Conservation (phyloP, 2,888 invertebrate genomes). For the Microplitis deprimator region DNA sequence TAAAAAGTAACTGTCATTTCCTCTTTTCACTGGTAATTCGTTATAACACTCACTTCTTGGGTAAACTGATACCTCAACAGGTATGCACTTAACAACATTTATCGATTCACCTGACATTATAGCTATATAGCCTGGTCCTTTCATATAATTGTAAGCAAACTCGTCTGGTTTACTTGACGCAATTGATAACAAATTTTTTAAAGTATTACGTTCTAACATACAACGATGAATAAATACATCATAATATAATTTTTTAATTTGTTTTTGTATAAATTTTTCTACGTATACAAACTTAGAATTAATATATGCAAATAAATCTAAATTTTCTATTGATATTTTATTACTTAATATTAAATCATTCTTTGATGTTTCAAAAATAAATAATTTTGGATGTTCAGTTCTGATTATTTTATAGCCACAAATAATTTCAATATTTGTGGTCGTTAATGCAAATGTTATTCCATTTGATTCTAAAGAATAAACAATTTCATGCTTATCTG, state of each 20-base stretch:
- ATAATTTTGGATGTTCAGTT: slow-evolving; percentile 47
- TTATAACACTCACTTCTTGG: slow-evolving; percentile 49
- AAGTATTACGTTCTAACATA: slow-evolving; percentile 46
- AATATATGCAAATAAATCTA: slow-evolving; percentile 44
- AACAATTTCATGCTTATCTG: not conserved
- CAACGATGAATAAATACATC: slow-evolving; percentile 49
- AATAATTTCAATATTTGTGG: slow-evolving; percentile 9
- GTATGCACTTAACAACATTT: slow-evolving; percentile 10
- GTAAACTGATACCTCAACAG: slow-evolving; percentile 29
- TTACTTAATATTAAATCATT: slow-evolving; percentile 15
- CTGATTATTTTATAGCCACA: slow-evolving; percentile 44
- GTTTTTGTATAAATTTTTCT: slow-evolving; percentile 48
- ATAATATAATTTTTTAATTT: slow-evolving; percentile 39
- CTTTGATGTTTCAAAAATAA: slow-evolving; percentile 30
- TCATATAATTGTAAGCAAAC: slow-evolving; percentile 47
- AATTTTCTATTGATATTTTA: no score
- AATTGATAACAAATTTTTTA: slow-evolving; percentile 47
- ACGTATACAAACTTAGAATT: slow-evolving; percentile 52
- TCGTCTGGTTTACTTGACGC: slow-evolving; percentile 49
- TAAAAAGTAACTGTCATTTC: slow-evolving; percentile 43
- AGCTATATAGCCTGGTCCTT: slow-evolving; percentile 48
- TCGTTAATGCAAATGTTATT: slow-evolving; percentile 42
- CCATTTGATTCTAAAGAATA: slow-evolving; percentile 30
- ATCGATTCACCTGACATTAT: slow-evolving; percentile 48
- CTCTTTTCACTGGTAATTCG: slow-evolving; percentile 32